Evolutionary conservation across 2,113 vertebrate species (phyloP), one percentile per base, ranked within the genome.

Genomic region (Urocitellus parryii): DNA sequence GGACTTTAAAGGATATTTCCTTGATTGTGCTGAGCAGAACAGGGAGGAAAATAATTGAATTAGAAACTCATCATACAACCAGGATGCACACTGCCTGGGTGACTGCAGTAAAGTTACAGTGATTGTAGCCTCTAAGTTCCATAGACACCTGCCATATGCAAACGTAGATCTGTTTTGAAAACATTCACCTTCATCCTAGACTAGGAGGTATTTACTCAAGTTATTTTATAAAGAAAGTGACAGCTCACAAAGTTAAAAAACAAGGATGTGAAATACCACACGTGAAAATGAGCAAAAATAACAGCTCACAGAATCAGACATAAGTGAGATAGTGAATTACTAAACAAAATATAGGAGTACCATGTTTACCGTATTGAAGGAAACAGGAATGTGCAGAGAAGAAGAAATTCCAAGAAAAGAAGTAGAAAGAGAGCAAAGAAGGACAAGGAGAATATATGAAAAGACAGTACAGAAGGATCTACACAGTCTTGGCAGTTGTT

Each of bases 131-230:
- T 42, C 7, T 78, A 70, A 72, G 27, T 77, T 83, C 88, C 42
- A 32, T 29, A 88, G 83, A 78, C 56, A 53, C 18, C 37, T 73
- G 42, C 70, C 63, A 78, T 88, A 72, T 86, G 27, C 53, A 86
- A 90, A 82, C 65, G n/a, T 56, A 63, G 39, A 17, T 95, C 9
- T 13, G 34, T 65, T 84, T 37, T 82, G 83, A 91, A 27, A 48
- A 90, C 18, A 72, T 73, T 96, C 24, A 61, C 63, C 42, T 86
- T 86, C 82, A 65, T 78, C 8, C 16, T 95, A 72, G 63, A 82
- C 29, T 27, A 91, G 56, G 90, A 86, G 42, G 37, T 92, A 83
- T 88, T 83, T 88, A 67, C 37, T 88, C 53, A 73, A 72, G 56
- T 79, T 73, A 56, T 39, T 80, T 92, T 65, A n/a, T 63, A 68